These are phyloP conservation scores for Leptopterna dolabrata DNA, from an alignment of 2,888 invertebrate genomes.

Conservation along the genomic window DNA sequence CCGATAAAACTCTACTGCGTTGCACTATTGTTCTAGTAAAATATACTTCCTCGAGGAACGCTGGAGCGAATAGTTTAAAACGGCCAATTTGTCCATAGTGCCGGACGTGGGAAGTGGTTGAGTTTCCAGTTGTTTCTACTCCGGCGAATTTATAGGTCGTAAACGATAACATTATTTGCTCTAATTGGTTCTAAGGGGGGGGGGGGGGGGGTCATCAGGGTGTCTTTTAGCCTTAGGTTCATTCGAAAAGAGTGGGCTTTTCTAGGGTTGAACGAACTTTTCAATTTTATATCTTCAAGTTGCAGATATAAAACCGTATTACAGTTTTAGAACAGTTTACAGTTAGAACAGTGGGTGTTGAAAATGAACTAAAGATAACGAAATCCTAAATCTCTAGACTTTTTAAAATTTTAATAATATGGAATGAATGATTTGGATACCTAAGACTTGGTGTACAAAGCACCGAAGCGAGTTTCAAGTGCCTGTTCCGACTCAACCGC, in stretches of 20 bases:
- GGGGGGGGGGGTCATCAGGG: not conserved
- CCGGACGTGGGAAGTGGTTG: not conserved
- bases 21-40: slow-evolving; percentile 9
- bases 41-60: not conserved
- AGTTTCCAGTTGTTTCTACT: not conserved
- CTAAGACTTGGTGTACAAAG: too few species aligned
- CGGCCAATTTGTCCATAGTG: not conserved
- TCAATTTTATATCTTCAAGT: not conserved
- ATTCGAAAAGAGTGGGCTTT: not conserved
- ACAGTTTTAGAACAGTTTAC: too few species aligned
- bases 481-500: too few species aligned
- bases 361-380: not conserved
- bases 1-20: slow-evolving; percentile 1
- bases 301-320: not conserved
- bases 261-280: not conserved
- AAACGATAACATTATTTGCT: not conserved
- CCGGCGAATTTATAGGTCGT: not conserved
- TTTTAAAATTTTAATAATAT: too few species aligned
- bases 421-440: too few species aligned
- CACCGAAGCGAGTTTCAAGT: too few species aligned
- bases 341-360: not conserved
- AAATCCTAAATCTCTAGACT: too few species aligned
- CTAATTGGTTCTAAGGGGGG: not conserved
- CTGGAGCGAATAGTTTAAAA: not conserved
- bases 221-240: not conserved